phyloP scores from a whole-genome alignment of 2,113 vertebrate species.

The Elephas maximus region DNA sequence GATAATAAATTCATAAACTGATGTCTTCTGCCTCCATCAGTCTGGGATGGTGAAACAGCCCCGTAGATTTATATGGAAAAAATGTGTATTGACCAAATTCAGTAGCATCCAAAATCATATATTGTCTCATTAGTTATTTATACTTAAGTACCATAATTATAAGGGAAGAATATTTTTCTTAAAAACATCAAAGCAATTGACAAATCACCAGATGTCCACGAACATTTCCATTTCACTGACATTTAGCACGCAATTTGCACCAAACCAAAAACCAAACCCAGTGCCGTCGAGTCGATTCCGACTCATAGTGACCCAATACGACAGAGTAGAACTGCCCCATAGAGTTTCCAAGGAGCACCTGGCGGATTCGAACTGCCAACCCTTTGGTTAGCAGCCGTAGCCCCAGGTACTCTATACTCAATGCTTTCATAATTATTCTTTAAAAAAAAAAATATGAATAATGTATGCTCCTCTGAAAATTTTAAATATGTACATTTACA shows the following conservation, averaged over 20 bases:
- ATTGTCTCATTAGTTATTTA: constrained; percentile 81
- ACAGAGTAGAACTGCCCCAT: too few species aligned
- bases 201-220: background rate
- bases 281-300: too few species aligned
- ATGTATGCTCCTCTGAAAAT: background rate
- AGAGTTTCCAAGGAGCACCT: too few species aligned
- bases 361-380: too few species aligned
- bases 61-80: constrained; percentile 80
- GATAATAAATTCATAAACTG: constrained; percentile 83
- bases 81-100: constrained; percentile 74
- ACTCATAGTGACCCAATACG: too few species aligned
- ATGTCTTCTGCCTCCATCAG: constrained; percentile 60
- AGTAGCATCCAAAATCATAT: constrained; percentile 66
- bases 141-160: constrained; percentile 75
- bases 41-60: constrained; percentile 69
- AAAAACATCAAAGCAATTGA: constrained; percentile 58
- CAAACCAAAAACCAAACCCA: too few species aligned
- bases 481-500: background rate
- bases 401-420: background rate
- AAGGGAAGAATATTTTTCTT: constrained; percentile 63
- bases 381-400: too few species aligned
- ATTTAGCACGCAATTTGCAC: background rate
- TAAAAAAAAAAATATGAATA: background rate
- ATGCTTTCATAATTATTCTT: background rate
- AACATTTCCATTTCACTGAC: background rate